phyloP scores from a whole-genome alignment of 2,797 vertebrate species.

The Chiloscyllium punctatum region DNA sequence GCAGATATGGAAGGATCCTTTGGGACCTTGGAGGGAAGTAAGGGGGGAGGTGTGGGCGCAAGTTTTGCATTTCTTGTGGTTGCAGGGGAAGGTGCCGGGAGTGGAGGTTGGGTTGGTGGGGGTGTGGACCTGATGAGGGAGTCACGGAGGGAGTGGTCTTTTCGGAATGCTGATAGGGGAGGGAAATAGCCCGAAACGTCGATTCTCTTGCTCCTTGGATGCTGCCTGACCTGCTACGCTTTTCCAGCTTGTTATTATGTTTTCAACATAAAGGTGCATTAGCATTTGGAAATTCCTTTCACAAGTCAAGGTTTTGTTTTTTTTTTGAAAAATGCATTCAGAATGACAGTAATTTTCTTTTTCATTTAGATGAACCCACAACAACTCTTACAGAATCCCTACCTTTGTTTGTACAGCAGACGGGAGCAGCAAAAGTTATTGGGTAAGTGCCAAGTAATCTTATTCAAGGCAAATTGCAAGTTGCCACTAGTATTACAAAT shows the following conservation, averaged over 20 bases:
- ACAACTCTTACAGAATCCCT: slow-evolving; percentile 47
- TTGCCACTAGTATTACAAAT: neutral
- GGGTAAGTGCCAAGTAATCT: slow-evolving; percentile 50
- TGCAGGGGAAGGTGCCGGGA: too few species aligned
- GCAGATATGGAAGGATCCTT: too few species aligned
- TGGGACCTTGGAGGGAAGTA: too few species aligned
- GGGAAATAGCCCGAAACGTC: too few species aligned
- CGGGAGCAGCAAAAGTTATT: slow-evolving; percentile 67
- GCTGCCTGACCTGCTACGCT: too few species aligned
- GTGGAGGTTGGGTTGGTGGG: too few species aligned
- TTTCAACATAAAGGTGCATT: neutral
- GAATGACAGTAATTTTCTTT: slow-evolving; percentile 4
- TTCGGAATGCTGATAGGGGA: too few species aligned
- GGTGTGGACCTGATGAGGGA: too few species aligned
- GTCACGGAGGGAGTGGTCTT: too few species aligned
- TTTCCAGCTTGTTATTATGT: neutral
- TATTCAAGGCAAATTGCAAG: neutral
- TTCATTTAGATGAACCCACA: slow-evolving; percentile 48
- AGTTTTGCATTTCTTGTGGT: too few species aligned
- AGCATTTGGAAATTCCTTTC: neutral
- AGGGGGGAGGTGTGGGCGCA: too few species aligned
- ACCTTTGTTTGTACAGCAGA: slow-evolving; percentile 62
- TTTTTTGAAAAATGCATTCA: neutral
- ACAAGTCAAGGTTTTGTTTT: neutral
- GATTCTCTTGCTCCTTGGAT: too few species aligned